Conservation (phyloP, 2,113 vertebrate species). For the Anseranas semipalmata region DNA sequence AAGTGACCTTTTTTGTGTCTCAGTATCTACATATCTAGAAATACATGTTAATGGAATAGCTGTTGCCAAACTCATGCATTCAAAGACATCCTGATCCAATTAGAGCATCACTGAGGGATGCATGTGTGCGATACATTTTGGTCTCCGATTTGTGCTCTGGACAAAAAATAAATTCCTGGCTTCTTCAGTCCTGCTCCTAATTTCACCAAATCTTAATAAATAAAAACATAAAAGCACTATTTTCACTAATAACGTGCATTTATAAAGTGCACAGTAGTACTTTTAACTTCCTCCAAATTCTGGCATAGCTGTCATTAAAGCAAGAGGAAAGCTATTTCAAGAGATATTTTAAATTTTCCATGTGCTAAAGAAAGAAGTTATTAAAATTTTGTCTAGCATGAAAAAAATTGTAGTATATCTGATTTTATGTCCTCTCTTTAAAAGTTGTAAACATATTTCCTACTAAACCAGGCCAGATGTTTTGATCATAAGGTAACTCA, state of each 20-base stretch:
- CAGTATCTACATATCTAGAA: neutral
- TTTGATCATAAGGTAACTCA: neutral
- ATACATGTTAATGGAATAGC: neutral
- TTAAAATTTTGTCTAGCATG: neutral
- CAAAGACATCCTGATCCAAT: constrained; percentile 11
- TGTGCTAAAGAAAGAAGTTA: neutral
- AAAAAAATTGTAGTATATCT: neutral
- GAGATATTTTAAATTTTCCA: neutral
- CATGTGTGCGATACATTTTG: neutral
- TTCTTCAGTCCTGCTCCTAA: neutral
- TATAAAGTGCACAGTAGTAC: neutral
- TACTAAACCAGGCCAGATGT: neutral
- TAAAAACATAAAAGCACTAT: neutral
- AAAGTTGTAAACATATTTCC: neutral
- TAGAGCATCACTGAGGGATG: neutral
- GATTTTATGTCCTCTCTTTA: neutral
- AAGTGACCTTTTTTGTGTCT: neutral
- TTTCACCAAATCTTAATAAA: neutral
- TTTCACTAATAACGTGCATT: no score
- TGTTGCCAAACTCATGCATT: neutral
- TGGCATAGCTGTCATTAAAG: neutral
- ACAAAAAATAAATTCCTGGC: neutral
- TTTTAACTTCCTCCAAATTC: neutral
- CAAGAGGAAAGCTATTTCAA: neutral
- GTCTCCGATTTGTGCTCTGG: neutral